Conservation (phyloP, 2,113 vertebrate genomes). For the Nothocercus julius region DNA sequence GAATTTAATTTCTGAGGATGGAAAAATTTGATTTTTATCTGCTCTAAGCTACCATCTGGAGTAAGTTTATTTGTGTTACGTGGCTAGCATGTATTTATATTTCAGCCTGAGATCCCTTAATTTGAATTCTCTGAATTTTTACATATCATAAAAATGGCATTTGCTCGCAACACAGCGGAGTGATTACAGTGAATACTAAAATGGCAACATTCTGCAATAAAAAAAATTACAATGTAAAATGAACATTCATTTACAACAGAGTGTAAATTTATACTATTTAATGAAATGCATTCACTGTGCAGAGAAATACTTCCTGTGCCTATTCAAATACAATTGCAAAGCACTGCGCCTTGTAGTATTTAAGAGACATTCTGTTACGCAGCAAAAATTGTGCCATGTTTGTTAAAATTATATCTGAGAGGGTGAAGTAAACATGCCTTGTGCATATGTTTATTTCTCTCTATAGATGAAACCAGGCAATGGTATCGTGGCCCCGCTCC, state of each 20-base stretch:
- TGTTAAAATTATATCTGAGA: conserved; percentile 61
- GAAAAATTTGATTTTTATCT: conserved; percentile 72
- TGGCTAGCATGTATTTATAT: conserved; percentile 77
- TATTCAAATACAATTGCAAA: conserved; percentile 72
- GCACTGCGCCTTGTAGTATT: conserved; percentile 61
- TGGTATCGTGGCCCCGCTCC: neutral
- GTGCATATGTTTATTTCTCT: conserved; percentile 37
- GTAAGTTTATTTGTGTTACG: conserved; percentile 74
- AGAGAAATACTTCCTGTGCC: conserved; percentile 62
- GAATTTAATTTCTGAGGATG: conserved; percentile 67
- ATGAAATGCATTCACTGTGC: conserved; percentile 60
- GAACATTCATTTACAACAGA: conserved; percentile 75
- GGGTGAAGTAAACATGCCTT: conserved; percentile 58
- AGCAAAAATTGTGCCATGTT: conserved; percentile 49
- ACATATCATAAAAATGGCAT: conserved; percentile 74
- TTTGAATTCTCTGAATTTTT: conserved; percentile 75
- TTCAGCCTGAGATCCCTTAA: conserved; percentile 70
- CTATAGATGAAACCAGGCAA: neutral
- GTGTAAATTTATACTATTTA: conserved; percentile 71
- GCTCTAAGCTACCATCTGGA: conserved; percentile 78
- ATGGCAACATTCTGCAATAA: conserved; percentile 70
- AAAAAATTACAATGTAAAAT: conserved; percentile 73
- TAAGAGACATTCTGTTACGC: conserved; percentile 51
- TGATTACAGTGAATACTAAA: conserved; percentile 78
- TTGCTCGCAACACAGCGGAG: conserved; percentile 73